Evolutionary conservation across 1,140 invertebrate genomes (phyloP).

Genomic region (Orius insidiosus): DNA sequence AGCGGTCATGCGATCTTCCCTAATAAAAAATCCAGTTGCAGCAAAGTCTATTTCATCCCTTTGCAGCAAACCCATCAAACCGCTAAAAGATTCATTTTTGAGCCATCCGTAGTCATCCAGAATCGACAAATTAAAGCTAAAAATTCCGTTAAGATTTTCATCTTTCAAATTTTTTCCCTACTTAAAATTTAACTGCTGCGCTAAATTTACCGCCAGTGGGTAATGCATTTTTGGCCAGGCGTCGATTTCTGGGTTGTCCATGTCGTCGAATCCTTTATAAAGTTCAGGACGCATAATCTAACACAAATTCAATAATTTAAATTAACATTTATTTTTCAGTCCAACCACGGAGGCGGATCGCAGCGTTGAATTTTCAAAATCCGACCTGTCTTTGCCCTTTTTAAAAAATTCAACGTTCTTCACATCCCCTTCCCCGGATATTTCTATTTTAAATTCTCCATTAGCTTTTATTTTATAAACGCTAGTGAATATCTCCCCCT

Average conservation of each 20-base stretch:
- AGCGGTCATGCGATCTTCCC: slow-evolving; percentile 29
- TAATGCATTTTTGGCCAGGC: slow-evolving; percentile 16
- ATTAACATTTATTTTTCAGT: no score
- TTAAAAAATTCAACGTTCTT: no score
- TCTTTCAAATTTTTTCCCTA: slow-evolving; percentile 2
- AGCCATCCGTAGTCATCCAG: slow-evolving; percentile 28
- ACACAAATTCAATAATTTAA: no score
- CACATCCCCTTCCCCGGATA: no score
- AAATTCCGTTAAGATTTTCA: no score
- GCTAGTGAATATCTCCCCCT: no score
- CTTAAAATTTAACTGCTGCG: slow-evolving; percentile 15
- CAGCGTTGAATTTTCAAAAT: no score
- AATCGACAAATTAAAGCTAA: background rate
- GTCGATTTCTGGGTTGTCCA: slow-evolving; percentile 7
- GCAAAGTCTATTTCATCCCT: slow-evolving; percentile 31
- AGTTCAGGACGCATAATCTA: no score
- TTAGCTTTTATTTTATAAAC: no score
- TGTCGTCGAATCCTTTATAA: background rate
- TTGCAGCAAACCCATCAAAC: slow-evolving; percentile 33
- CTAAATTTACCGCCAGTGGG: slow-evolving; percentile 9
- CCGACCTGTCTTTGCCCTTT: no score
- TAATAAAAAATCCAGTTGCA: slow-evolving; percentile 33
- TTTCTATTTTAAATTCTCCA: no score
- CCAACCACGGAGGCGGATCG: no score
- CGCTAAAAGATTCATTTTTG: slow-evolving; percentile 33